Conservation (phyloP, 2,888 invertebrate genomes). For the Tetanocera ferruginea region DNA sequence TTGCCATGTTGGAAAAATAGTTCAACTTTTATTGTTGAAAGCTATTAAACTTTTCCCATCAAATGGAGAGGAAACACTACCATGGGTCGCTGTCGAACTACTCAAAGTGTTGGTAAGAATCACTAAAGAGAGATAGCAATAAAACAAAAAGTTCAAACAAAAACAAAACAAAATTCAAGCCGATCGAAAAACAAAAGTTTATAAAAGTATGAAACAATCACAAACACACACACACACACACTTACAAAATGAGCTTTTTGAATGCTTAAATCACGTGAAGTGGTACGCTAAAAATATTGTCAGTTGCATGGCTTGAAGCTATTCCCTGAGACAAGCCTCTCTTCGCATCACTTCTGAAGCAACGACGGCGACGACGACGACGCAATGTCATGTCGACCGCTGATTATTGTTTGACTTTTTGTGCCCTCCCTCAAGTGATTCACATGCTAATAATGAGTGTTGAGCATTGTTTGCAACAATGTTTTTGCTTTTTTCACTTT, state of each 20-base stretch:
- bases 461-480: background rate
- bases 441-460: background rate
- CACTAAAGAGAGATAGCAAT: background rate
- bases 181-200: background rate
- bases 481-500: background rate
- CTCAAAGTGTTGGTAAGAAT: background rate
- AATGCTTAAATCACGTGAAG: background rate
- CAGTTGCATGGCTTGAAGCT: background rate
- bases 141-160: background rate
- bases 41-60: constrained; percentile 65
- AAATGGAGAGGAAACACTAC: constrained; percentile 40
- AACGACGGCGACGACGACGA: background rate
- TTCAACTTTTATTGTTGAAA: constrained; percentile 64
- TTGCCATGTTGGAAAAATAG: constrained; percentile 48
- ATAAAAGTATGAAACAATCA: background rate
- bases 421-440: background rate
- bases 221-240: background rate
- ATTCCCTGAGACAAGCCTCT: background rate
- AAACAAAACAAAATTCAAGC: too few species aligned
- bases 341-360: background rate
- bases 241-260: background rate
- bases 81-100: background rate
- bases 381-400: background rate
- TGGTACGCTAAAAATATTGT: background rate
- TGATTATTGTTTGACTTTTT: background rate